Evolutionary conservation across 2,888 invertebrate species (phyloP).

Genomic region (Eupithecia exiguata): DNA sequence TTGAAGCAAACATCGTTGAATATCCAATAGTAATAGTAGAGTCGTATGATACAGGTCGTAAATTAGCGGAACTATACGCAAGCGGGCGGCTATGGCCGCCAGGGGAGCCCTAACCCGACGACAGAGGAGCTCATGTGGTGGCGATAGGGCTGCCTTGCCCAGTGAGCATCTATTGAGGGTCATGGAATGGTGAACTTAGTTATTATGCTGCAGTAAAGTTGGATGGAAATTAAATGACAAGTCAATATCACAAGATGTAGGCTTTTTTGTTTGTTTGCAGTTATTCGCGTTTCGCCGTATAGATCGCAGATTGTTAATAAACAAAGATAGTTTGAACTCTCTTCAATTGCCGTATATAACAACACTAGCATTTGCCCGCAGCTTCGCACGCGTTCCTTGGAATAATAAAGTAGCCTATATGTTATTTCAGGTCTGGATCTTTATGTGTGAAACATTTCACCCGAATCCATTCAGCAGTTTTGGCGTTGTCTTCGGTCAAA

Average conservation of each 20-base stretch:
- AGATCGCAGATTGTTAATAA: background rate
- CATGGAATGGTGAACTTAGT: background rate
- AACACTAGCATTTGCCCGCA: no score
- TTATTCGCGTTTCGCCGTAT: background rate
- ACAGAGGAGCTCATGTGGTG: constrained; percentile 46
- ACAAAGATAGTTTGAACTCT: no score
- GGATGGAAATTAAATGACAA: background rate
- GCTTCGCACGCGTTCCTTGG: no score
- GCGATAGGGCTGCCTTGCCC: constrained; percentile 42
- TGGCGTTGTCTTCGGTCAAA: no score
- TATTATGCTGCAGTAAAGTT: background rate
- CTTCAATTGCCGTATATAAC: no score
- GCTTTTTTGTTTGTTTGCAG: background rate
- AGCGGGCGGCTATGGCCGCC: constrained; percentile 51
- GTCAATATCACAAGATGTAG: background rate
- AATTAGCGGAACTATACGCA: constrained; percentile 46
- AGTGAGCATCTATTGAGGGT: no score
- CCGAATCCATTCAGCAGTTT: no score
- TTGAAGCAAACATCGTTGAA: constrained; percentile 14
- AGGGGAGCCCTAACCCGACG: constrained; percentile 50
- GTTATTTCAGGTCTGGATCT: no score
- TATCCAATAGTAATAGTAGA: constrained; percentile 15
- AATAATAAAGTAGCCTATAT: no score
- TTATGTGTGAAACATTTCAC: no score
- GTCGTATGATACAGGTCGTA: constrained; percentile 32